A percentile compares a stretch with the other conserved stretches of the same genome.
phyloP scores from a whole-genome alignment of 2,797 vertebrate genomes.

The Takifugu ocellatus region DNA sequence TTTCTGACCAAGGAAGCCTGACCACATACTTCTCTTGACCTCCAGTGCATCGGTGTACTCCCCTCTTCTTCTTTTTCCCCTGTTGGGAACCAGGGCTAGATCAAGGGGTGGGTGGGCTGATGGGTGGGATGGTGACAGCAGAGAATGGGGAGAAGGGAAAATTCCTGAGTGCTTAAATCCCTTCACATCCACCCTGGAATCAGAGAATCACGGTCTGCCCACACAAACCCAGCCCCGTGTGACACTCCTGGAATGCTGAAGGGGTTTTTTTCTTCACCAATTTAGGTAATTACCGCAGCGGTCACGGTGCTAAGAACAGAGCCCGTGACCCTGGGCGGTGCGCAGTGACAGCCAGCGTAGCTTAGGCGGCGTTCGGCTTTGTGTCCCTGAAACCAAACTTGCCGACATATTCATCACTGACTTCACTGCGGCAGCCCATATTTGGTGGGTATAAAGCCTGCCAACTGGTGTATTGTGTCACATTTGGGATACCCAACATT shows the following conservation, averaged over 20 bases:
- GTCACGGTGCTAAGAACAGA: slow-evolving; percentile 71
- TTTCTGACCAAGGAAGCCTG: slow-evolving; percentile 33
- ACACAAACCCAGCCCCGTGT: slow-evolving; percentile 64
- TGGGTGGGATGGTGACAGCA: slow-evolving; percentile 57
- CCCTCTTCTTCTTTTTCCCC: slow-evolving; percentile 42
- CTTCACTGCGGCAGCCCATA: slow-evolving; percentile 45
- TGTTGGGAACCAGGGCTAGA: slow-evolving; percentile 52
- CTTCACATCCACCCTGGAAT: slow-evolving; percentile 69
- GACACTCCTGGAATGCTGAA: slow-evolving; percentile 68
- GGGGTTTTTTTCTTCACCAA: slow-evolving; percentile 56
- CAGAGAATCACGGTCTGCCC: slow-evolving; percentile 60
- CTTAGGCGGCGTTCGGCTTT: slow-evolving; percentile 54
- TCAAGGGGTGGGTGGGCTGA: slow-evolving; percentile 64
- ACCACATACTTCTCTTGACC: slow-evolving; percentile 61
- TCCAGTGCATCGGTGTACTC: slow-evolving; percentile 44
- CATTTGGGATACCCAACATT: slow-evolving; percentile 35
- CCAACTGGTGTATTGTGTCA: slow-evolving; percentile 46
- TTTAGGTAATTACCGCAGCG: slow-evolving; percentile 69
- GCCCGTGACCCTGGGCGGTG: slow-evolving; percentile 65
- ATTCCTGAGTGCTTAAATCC: slow-evolving; percentile 72
- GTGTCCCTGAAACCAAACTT: slow-evolving; percentile 59
- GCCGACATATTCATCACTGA: slow-evolving; percentile 69
- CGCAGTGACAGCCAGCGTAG: slow-evolving; percentile 58
- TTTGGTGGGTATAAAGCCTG: slow-evolving; percentile 46
- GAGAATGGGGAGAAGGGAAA: slow-evolving; percentile 52